These are phyloP conservation scores for Amphiprion percula DNA, from an alignment of 2,113 vertebrate species.

Conservation along the genomic window DNA sequence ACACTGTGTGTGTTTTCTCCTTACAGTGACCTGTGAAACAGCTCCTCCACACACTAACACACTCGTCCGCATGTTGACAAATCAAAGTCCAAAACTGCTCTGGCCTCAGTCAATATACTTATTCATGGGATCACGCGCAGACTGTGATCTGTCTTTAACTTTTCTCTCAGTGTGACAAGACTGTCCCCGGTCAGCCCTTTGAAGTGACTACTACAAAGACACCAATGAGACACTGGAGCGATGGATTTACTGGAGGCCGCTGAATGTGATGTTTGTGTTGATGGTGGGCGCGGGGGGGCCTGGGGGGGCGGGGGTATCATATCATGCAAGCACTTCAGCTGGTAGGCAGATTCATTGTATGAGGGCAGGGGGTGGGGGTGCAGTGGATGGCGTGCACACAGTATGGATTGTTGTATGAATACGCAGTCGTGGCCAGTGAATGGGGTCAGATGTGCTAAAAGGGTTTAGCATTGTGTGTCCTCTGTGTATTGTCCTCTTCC, in stretches of 20 bases:
- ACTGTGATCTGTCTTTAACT: slow-evolving; percentile 51
- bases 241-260: slow-evolving; percentile 25
- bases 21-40: slow-evolving; percentile 1
- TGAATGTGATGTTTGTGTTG: slow-evolving; percentile 68
- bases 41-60: not conserved
- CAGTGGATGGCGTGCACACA: slow-evolving; percentile 26
- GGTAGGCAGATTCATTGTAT: slow-evolving; percentile 56
- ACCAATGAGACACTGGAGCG: slow-evolving; percentile 36
- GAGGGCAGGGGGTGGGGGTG: slow-evolving; percentile 1
- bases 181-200: slow-evolving; percentile 44
- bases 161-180: slow-evolving; percentile 42
- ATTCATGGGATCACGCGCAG: slow-evolving; percentile 50
- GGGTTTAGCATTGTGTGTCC: slow-evolving; percentile 14
- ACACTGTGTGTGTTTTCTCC: slow-evolving; percentile 18
- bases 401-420: slow-evolving; percentile 46
- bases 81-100: slow-evolving; percentile 71
- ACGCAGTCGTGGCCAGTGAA: slow-evolving; percentile 15
- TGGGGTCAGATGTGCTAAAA: slow-evolving; percentile 25
- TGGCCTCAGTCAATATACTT: slow-evolving; percentile 60
- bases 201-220: slow-evolving; percentile 54
- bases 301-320: slow-evolving; percentile 18
- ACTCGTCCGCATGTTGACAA: slow-evolving; percentile 63
- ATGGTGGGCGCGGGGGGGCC: slow-evolving; percentile 29
- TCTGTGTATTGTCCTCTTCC: slow-evolving; percentile 48
- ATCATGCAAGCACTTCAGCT: slow-evolving; percentile 50